phyloP scores from a whole-genome alignment of 2,797 vertebrate genomes.

The Glyptemys insculpta region DNA sequence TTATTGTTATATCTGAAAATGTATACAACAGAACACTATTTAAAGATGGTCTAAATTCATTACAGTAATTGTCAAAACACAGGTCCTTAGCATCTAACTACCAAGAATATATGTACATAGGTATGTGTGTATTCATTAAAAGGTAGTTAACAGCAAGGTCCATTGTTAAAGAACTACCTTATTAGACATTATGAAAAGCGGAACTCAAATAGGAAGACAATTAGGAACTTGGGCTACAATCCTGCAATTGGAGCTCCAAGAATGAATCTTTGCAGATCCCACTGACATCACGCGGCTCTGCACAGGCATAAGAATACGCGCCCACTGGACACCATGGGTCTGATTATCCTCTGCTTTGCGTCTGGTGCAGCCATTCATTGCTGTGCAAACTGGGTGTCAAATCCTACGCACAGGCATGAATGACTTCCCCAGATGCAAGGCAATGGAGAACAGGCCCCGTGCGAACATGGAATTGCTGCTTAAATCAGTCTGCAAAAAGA shows the following conservation, averaged over 20 bases:
- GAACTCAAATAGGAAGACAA: neutral
- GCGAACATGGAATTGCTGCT: accelerated
- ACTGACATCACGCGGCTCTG: neutral
- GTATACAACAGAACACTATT: neutral
- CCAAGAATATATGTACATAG: neutral
- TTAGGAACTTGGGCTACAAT: neutral
- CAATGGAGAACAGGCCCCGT: neutral
- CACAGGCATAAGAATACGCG: neutral
- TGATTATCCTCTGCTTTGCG: neutral
- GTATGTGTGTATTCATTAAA: accelerated
- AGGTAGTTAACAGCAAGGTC: neutral
- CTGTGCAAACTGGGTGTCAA: neutral
- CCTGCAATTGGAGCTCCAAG: neutral
- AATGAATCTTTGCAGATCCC: accelerated
- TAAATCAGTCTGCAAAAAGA: neutral
- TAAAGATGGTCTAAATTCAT: conserved; percentile 6
- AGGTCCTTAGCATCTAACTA: neutral
- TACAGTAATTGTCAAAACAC: neutral
- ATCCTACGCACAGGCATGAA: neutral
- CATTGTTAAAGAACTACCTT: neutral
- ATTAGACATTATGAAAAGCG: neutral
- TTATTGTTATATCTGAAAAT: neutral
- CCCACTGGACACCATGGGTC: neutral
- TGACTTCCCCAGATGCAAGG: neutral
- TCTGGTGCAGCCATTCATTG: neutral